phyloP scores from a whole-genome alignment of 2,888 invertebrate genomes.

The Ecdyonurus torrentis region DNA sequence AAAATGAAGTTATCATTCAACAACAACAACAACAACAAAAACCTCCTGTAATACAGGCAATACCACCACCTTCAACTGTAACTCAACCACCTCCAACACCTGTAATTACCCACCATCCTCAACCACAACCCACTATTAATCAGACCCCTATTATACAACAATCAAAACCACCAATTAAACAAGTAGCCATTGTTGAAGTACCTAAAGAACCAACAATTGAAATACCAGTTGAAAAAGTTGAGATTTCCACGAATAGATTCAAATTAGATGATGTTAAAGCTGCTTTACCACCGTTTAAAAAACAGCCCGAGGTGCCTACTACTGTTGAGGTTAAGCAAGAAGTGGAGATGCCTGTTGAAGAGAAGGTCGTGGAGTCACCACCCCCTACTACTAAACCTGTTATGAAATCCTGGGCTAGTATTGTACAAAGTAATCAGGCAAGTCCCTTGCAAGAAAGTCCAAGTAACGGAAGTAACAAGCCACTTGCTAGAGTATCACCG shows the following conservation, averaged over 20 bases:
- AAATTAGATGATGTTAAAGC: no score
- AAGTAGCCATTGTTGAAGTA: not conserved
- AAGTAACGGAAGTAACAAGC: not conserved
- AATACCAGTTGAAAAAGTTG: not conserved
- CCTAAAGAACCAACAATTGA: not conserved
- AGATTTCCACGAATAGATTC: no score
- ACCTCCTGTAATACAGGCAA: not conserved
- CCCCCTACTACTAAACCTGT: not conserved
- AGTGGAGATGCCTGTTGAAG: no score
- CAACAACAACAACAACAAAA: not conserved
- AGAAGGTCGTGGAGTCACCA: no score
- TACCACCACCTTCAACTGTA: not conserved
- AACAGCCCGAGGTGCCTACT: no score
- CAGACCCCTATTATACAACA: not conserved
- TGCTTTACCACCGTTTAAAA: no score
- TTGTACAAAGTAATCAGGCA: not conserved
- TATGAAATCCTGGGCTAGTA: not conserved
- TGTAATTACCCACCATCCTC: no score
- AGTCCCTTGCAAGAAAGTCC: not conserved
- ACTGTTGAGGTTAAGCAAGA: no score
- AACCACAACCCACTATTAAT: no score
- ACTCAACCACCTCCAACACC: not conserved
- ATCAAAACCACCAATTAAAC: not conserved
- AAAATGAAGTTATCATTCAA: not conserved
- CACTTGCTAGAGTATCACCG: not conserved